Percentiles rank a stretch among this genome's conserved stretches.
phyloP scores from a whole-genome alignment of 2,888 invertebrate genomes.

The Drosophila antonietae region DNA sequence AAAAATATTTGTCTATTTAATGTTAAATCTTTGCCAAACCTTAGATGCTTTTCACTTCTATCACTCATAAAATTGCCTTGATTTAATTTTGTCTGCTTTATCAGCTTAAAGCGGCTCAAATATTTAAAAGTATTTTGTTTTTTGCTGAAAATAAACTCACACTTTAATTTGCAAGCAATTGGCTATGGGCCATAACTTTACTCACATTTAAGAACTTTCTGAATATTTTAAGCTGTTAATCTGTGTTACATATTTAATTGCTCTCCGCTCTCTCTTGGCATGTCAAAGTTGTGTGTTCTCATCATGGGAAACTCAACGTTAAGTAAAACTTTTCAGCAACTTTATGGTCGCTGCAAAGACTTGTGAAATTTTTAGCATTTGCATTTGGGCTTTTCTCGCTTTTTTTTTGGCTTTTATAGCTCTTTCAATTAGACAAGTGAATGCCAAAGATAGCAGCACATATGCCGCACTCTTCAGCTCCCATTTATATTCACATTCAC shows the following conservation, averaged over 20 bases:
- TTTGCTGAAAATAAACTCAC: background rate
- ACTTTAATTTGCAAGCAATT: slow-evolving; percentile 23
- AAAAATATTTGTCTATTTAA: background rate
- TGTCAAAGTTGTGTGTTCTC: slow-evolving; percentile 17
- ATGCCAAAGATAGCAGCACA: slow-evolving; percentile 16
- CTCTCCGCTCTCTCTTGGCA: slow-evolving; percentile 30
- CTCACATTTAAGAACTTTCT: slow-evolving; percentile 28
- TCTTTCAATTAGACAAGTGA: slow-evolving; percentile 55
- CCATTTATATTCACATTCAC: background rate
- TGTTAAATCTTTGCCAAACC: background rate
- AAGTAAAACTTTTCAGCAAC: slow-evolving; percentile 55
- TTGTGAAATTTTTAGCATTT: slow-evolving; percentile 39
- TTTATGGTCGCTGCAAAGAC: slow-evolving; percentile 36
- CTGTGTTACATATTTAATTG: slow-evolving; percentile 47
- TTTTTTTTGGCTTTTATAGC: slow-evolving; percentile 20
- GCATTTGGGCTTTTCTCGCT: slow-evolving; percentile 6
- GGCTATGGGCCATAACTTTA: slow-evolving; percentile 5
- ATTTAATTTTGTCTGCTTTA: background rate
- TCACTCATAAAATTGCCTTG: background rate
- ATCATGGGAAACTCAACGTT: slow-evolving; percentile 8
- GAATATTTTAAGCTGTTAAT: slow-evolving; percentile 46
- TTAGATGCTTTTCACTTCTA: background rate
- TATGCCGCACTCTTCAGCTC: background rate
- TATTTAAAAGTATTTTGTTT: background rate
- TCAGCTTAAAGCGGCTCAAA: background rate